Percentiles rank a stretch among this genome's conserved stretches.
phyloP scores from a whole-genome alignment of 2,797 vertebrate species.

The Pangasius mekongensis region DNA sequence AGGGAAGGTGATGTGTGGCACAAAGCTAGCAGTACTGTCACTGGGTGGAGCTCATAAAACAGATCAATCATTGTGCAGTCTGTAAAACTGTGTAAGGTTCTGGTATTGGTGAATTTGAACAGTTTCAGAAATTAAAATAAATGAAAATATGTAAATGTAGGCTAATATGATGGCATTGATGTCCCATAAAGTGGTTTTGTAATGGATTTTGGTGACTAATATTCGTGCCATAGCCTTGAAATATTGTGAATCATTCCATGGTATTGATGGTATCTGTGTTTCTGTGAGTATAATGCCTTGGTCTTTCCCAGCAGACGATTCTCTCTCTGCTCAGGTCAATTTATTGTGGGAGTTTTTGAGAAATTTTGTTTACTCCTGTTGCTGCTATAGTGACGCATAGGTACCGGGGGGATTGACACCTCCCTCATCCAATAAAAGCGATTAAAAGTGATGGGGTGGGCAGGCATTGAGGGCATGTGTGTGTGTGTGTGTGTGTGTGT shows the following conservation, averaged over 20 bases:
- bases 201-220: neutral
- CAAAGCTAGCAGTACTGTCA: neutral
- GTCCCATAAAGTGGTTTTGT: neutral
- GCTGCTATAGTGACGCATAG: slow-evolving; percentile 61
- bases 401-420: slow-evolving; percentile 51
- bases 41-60: neutral
- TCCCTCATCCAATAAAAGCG: slow-evolving; percentile 60
- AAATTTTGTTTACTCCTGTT: slow-evolving; percentile 48
- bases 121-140: neutral
- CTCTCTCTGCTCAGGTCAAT: neutral
- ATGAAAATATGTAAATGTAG: neutral
- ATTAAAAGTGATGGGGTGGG: slow-evolving; percentile 63
- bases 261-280: neutral
- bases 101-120: too few species aligned
- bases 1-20: slow-evolving; percentile 38
- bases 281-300: neutral
- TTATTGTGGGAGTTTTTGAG: slow-evolving; percentile 30
- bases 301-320: neutral
- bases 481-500: too few species aligned
- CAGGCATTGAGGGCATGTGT: slow-evolving; percentile 49
- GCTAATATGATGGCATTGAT: neutral
- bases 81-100: neutral
- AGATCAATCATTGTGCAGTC: neutral
- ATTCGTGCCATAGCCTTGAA: too few species aligned
- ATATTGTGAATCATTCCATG: neutral